Evolutionary conservation across 2,113 vertebrate species (phyloP), one percentile per base, ranked within the genome.

Genomic region (Plectropomus leopardus): DNA sequence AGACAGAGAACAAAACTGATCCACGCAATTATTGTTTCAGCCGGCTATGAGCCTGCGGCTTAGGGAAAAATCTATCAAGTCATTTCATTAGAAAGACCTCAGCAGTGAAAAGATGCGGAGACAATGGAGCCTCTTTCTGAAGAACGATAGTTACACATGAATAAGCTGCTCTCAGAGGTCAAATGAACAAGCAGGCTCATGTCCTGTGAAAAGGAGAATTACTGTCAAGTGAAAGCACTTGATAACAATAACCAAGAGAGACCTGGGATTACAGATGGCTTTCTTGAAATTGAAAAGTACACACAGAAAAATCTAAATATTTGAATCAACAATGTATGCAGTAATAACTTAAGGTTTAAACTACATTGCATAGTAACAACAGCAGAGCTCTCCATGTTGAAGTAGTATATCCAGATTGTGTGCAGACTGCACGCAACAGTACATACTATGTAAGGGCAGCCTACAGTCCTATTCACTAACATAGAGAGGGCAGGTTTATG

Each of bases 21-120:
- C 74, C 71, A 67, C 47, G 28, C 74, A 83, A 78, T 88, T 80
- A 87, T 89, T 84, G 72, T 86, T 87, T 88, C 79, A 72, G 84
- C 57, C 72, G 17, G 65, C 76, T 78, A 75, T 86, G 71, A 89
- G 78, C 68, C 70, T 10, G 4, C 32, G 75, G 90, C 83, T 92
- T 86, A 88, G 86, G 84, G 48, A 80, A 88, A 40, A 92, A 92
- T 92, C 90, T 84, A 92, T 92, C 86, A 87, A 59, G 84, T 77
- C 78, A 84, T 92, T 90, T 91, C 71, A 89, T 90, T 88, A 89
- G 67, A 85, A 57, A 82, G 47, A 82, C 82, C 48, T 76, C 36
- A 60, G 74, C 67, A 14, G 48, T 67, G 81, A 85, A 88, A 88
- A 82, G 83, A 76, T 79, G 51, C 36, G 51, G 63, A 82, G 72